Evolutionary conservation across 1,140 invertebrate species (phyloP).

Genomic region (Drosophila kohkoa): DNA sequence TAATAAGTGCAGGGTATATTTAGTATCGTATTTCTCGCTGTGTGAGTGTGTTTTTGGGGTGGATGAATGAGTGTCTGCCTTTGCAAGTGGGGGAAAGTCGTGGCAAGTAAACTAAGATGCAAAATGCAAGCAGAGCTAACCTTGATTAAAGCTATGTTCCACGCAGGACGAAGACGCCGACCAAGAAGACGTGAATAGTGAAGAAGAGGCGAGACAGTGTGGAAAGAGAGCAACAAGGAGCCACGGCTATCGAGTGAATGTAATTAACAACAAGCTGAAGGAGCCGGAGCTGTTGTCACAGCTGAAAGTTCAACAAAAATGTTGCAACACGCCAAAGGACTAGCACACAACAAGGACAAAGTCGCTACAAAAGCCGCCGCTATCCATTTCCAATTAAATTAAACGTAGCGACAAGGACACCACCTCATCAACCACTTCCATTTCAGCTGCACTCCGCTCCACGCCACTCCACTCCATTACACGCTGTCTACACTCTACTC

Average conservation of each 20-base stretch:
- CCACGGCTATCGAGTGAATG: slow-evolving; percentile 38
- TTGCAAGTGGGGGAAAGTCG: background rate
- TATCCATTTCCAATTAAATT: slow-evolving; percentile 53
- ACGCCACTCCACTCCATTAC: slow-evolving; percentile 1
- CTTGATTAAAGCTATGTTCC: slow-evolving; percentile 17
- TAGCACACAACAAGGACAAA: slow-evolving; percentile 44
- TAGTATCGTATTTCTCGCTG: background rate
- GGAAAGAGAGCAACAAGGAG: background rate
- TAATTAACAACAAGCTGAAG: slow-evolving; percentile 48
- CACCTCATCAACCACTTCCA: background rate
- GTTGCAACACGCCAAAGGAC: slow-evolving; percentile 58
- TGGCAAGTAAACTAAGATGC: slow-evolving; percentile 16
- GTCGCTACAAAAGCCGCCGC: slow-evolving; percentile 15
- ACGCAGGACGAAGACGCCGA: slow-evolving; percentile 17
- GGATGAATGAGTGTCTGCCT: background rate
- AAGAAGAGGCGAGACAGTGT: background rate
- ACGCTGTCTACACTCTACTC: too few species aligned
- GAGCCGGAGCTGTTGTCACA: slow-evolving; percentile 29
- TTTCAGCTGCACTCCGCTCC: slow-evolving; percentile 5
- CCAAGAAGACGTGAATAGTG: background rate
- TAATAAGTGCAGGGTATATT: background rate
- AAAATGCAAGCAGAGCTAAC: slow-evolving; percentile 3
- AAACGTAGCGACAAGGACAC: slow-evolving; percentile 39
- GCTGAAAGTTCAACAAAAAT: slow-evolving; percentile 66
- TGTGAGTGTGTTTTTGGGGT: background rate